Evolutionary conservation across 2,888 invertebrate species (phyloP).

Genomic region (Cataglyphis cursor): DNA sequence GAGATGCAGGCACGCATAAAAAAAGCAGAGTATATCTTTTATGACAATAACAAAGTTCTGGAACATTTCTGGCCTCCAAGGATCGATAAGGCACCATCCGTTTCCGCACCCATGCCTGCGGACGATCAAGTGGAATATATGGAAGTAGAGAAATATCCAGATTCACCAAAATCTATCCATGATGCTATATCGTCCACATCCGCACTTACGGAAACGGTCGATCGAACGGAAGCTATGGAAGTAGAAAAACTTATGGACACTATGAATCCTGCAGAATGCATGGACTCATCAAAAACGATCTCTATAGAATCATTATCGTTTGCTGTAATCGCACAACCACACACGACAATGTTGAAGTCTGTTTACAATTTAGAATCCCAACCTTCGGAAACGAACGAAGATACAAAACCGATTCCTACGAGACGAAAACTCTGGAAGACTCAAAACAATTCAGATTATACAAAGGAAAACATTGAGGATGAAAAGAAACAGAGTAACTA

Average conservation of each 20-base stretch:
- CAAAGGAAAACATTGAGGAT: background rate
- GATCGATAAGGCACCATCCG: background rate
- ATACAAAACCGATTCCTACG: background rate
- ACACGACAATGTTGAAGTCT: background rate
- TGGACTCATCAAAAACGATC: background rate
- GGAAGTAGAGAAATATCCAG: constrained; percentile 46
- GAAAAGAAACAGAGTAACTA: constrained; percentile 26
- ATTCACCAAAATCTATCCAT: background rate
- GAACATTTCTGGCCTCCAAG: background rate
- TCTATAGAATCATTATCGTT: background rate
- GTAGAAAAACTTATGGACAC: background rate
- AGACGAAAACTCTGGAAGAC: background rate
- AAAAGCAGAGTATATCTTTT: background rate
- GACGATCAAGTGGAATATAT: constrained; percentile 44
- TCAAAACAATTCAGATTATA: background rate
- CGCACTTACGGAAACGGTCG: background rate
- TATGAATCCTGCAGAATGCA: background rate
- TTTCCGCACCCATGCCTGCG: constrained; percentile 10
- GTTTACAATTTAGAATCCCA: background rate
- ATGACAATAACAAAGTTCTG: background rate
- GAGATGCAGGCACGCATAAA: background rate
- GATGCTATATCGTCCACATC: background rate
- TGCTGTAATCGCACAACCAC: background rate
- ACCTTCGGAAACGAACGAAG: background rate
- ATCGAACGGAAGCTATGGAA: background rate